Evolutionary conservation across 2,888 invertebrate species (phyloP), one percentile per base, ranked within the genome.

Genomic region (Oscheius myriophilus): DNA sequence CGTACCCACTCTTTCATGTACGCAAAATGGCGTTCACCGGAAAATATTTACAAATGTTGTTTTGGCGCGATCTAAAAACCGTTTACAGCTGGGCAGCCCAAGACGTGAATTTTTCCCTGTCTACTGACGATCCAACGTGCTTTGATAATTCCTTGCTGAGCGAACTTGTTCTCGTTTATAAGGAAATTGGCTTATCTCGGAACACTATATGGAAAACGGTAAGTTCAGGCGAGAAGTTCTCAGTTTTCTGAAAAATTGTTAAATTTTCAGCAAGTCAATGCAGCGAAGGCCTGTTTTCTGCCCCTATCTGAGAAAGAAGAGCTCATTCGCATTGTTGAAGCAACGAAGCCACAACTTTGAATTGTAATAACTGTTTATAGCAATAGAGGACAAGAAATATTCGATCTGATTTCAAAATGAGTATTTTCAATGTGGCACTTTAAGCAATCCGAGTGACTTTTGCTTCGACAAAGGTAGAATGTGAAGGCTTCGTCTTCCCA

Each of bases 81-180:
- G 12, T 43, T n/a, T 14, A 14, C 26, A 45, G 89, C 71, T 90
- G 90, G 86, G 89, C 89, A 3, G 85, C 88, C 59, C 90, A 90
- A 78, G 87, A 87, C 3, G 89, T 87, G 6, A 90, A 89, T 82
- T 90, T 90, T 71, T 90, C 90, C n/a, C 86, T 90, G 57, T 90
- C 87, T 80, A 88, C 89, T 6, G 90, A 90, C 76, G 90, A 90
- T 74, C 89, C 90, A 0, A 88, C 89, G 0, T 83, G 90, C 33
- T 89, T 90, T n/a, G 88, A 88, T 49, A 87, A 88, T 21, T 82
- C 85, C 6, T 79, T 90, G 58, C 82, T 86, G n/a, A 88, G 88
- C 51, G 90, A 90, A 76, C 89, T 90, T 76, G 74, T 85, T n/a
- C 82, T 90, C 18, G 83, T 87, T 7, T 78, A 84, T 16, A 69